phyloP scores from a whole-genome alignment of 2,888 invertebrate species.

The Ornithoptera priamus region DNA sequence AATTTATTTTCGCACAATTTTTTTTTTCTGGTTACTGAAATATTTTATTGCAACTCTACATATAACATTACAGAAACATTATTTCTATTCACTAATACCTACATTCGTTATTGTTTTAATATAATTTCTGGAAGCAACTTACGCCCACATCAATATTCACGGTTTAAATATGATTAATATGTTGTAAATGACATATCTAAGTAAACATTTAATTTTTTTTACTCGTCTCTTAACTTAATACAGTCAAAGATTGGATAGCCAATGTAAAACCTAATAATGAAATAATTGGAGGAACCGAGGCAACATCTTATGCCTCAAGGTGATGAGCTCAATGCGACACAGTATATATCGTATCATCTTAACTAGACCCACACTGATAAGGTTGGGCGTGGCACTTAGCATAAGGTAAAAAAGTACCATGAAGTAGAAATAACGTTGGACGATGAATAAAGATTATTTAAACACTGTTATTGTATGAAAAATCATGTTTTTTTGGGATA shows the following conservation, averaged over 20 bases:
- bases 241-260: slow-evolving; percentile 39
- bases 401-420: background rate
- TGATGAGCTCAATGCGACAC: too few relatives aligned
- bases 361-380: too few relatives aligned
- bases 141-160: slow-evolving; percentile 69
- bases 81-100: slow-evolving; percentile 40
- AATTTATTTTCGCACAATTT: slow-evolving; percentile 3
- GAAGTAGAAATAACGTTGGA: background rate
- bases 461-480: background rate
- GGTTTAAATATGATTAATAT: slow-evolving; percentile 62
- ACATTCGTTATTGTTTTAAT: slow-evolving; percentile 57
- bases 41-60: slow-evolving; percentile 38
- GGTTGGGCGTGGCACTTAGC: too few relatives aligned
- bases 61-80: slow-evolving; percentile 35
- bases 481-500: background rate
- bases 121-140: slow-evolving; percentile 68
- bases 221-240: slow-evolving; percentile 67
- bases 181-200: slow-evolving; percentile 68
- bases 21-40: background rate
- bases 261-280: too few relatives aligned
- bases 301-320: too few relatives aligned
- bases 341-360: too few relatives aligned
- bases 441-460: background rate
- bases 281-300: too few relatives aligned
- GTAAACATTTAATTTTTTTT: slow-evolving; percentile 54